Evolutionary conservation across 2,797 vertebrate genomes (phyloP), one percentile per base, ranked within the genome.

Genomic region (Galaxias olidus): DNA sequence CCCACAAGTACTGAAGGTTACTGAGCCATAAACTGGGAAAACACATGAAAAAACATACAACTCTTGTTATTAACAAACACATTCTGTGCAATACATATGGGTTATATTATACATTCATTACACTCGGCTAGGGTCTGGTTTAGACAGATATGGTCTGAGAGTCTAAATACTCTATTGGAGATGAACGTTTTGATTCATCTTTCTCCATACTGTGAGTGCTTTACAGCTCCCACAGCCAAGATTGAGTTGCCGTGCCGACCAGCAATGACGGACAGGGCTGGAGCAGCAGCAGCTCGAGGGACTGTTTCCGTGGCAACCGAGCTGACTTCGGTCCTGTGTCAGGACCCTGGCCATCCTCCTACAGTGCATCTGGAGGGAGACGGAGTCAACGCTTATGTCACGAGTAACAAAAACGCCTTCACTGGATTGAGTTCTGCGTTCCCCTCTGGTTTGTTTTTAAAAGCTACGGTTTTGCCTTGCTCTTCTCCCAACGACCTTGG

Each of bases 241-340:
- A 53, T 61, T 49, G 4, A 46, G 78, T 82, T 73, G 40, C 76
- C 68, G 63, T 77, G 76, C 0, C 71, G 2, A 84, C 81, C 43
- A 15, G 61, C 52, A 40, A 41, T 66, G 65, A 80, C 9, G n/a
- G 65, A 71, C 56, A 60, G 45, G 66, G 61, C 45, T 19, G 13
- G 58, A 59, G 41, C 58, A 46, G 17, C 58, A 47, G 47, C 58
- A n/a, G 58, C 45, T 47, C 19, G 59, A 82, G 75, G 71, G 74
- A 78, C 57, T 74, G 84, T 84, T 80, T 66, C 72, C 11, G 10
- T 45, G 57, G 78, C 50, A 44, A 73, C 14, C 17, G 18, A 44
- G 19, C 42, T 14, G 50, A 53, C 8, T 10, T 7, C 8, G 19
- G 4, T n/a, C 18, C 43, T 42, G 6, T 54, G 20, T 18, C 50